phyloP scores from a whole-genome alignment of 2,797 vertebrate genomes.

The Ctenopoma kingsleyae region DNA sequence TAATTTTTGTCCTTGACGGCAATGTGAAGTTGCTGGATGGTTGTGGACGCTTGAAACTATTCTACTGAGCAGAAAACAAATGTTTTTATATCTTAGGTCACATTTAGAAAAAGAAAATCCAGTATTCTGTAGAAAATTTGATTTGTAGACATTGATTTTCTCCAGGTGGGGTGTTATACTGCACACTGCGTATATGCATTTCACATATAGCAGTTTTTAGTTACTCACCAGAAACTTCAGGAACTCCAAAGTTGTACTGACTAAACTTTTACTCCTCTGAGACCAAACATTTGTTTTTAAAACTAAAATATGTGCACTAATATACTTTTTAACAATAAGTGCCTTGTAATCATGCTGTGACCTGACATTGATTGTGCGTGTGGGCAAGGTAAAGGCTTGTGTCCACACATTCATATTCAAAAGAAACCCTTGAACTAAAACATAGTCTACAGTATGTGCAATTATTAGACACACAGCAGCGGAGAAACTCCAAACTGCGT shows the following conservation, averaged over 20 bases:
- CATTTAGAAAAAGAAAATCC: background rate
- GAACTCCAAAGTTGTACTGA: background rate
- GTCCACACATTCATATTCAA: conserved; percentile 32
- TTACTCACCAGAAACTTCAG: background rate
- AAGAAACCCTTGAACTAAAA: conserved; percentile 31
- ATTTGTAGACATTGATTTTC: background rate
- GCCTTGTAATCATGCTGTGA: conserved; percentile 14
- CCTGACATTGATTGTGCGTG: conserved; percentile 15
- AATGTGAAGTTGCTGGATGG: background rate
- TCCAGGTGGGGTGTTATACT: conserved; percentile 1
- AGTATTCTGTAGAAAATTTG: background rate
- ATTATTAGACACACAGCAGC: conserved; percentile 30
- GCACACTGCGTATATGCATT: background rate
- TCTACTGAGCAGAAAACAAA: background rate
- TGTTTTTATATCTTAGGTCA: background rate
- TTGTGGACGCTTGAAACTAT: background rate
- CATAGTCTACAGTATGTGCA: conserved; percentile 4
- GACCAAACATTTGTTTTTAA: background rate
- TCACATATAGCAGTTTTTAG: background rate
- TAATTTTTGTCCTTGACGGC: conserved; percentile 29
- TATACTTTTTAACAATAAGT: conserved; percentile 1
- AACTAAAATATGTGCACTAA: background rate
- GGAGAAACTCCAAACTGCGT: conserved; percentile 42
- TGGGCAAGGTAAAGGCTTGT: conserved; percentile 10
- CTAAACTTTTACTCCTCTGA: background rate